phyloP scores from a whole-genome alignment of 2,113 vertebrate species.

The Arvicanthis niloticus region DNA sequence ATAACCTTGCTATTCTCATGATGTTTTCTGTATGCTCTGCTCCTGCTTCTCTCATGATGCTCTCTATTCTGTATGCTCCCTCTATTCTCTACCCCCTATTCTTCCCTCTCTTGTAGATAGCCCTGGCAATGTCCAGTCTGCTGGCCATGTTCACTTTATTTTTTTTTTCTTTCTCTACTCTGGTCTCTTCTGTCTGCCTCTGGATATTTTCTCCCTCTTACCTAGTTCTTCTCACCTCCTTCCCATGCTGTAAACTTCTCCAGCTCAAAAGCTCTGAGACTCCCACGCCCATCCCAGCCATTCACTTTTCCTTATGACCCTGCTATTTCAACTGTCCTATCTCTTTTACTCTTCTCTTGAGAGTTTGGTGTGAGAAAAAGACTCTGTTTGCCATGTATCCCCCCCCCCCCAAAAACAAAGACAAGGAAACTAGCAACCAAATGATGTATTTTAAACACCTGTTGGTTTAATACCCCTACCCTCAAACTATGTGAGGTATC shows the following conservation, averaged over 20 bases:
- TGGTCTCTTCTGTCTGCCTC: not conserved
- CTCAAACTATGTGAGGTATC: not conserved
- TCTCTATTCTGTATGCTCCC: not conserved
- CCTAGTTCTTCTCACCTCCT: not conserved
- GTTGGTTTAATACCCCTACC: constrained; percentile 2
- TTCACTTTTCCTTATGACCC: not conserved
- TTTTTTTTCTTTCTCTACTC: not conserved
- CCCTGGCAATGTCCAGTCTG: not conserved
- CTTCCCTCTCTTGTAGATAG: not conserved
- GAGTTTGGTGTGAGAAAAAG: not conserved
- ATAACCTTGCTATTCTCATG: not conserved
- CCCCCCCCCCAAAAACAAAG: not conserved
- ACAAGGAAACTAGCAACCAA: not conserved
- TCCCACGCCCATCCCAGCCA: not conserved
- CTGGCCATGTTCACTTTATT: not conserved
- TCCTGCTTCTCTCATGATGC: not conserved
- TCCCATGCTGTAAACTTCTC: not conserved
- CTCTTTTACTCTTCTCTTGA: not conserved
- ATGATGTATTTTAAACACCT: not conserved
- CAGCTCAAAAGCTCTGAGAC: not conserved
- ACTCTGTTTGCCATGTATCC: not conserved
- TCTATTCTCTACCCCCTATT: not conserved
- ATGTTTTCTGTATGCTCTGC: not conserved
- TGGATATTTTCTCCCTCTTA: not conserved
- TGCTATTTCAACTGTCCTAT: not conserved